phyloP scores from a whole-genome alignment of 2,888 invertebrate genomes.

The Flexamia atlantica region DNA sequence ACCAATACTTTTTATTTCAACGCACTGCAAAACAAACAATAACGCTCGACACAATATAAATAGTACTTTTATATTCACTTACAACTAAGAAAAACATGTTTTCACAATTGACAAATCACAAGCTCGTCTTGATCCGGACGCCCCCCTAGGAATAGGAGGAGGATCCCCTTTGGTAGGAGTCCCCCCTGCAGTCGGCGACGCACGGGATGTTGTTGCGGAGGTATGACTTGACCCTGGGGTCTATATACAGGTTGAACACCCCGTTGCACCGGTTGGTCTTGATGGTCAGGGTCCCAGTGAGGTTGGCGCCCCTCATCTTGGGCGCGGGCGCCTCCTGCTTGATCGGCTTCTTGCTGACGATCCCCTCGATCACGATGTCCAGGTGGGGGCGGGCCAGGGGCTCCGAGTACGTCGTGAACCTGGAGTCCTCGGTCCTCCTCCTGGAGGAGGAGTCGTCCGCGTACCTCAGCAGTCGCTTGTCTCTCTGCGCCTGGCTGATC shows the following conservation, averaged over 20 bases:
- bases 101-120: too few species aligned
- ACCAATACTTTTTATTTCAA: too few species aligned
- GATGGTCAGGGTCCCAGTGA: constrained; percentile 9
- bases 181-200: background rate
- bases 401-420: background rate
- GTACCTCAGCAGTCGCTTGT: background rate
- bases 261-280: constrained; percentile 45
- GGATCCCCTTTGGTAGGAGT: too few species aligned
- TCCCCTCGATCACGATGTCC: background rate
- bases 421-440: background rate
- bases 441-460: background rate
- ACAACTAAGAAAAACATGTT: too few species aligned
- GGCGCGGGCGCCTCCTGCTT: background rate
- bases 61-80: too few species aligned
- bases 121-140: too few species aligned
- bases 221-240: constrained; percentile 34
- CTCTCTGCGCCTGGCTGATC: constrained; percentile 2
- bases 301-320: background rate
- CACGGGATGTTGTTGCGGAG: background rate
- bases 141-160: too few species aligned
- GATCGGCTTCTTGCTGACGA: constrained; percentile 38
- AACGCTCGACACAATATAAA: too few species aligned
- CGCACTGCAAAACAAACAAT: too few species aligned
- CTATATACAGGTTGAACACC: constrained; percentile 25
- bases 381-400: background rate